Conservation (phyloP, 2,888 invertebrate genomes). For the Unio delphinus region DNA sequence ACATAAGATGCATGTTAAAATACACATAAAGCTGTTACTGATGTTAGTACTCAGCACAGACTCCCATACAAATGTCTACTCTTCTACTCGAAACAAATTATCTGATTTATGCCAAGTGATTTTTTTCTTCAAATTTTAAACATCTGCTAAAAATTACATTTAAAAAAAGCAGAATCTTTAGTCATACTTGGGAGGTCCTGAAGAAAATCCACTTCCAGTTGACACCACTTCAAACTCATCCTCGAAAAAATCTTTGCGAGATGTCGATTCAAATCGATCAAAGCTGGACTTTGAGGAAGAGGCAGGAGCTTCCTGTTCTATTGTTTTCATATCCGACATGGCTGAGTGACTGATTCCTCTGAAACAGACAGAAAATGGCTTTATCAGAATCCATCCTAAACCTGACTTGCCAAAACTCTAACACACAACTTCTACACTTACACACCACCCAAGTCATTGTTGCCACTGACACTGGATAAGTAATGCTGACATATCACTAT, state of each 20-base stretch:
- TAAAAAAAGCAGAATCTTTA: not conserved
- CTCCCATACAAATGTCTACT: not conserved
- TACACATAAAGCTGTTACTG: too few species aligned
- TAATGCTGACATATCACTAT: too few species aligned
- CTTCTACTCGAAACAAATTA: not conserved
- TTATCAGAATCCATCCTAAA: not conserved
- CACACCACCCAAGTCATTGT: too few species aligned
- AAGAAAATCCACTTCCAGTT: constrained; percentile 32
- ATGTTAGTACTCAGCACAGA: too few species aligned
- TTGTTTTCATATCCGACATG: constrained; percentile 89
- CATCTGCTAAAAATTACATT: too few species aligned
- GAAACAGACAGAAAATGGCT: constrained; percentile 18
- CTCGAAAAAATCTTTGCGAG: constrained; percentile 65
- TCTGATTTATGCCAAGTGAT: not conserved
- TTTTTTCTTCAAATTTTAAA: too few species aligned
- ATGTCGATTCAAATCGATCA: constrained; percentile 40
- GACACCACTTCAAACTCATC: constrained; percentile 71
- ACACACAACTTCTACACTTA: too few species aligned
- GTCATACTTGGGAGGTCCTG: constrained; percentile 42
- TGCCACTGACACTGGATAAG: too few species aligned
- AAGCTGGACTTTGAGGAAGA: constrained; percentile 30
- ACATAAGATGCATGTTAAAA: too few species aligned
- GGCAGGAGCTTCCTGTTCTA: constrained; percentile 82
- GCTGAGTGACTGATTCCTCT: constrained; percentile 84
- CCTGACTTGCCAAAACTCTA: too few species aligned